A percentile compares a stretch with the other conserved stretches of the same genome.
Evolutionary conservation across 2,888 invertebrate genomes (phyloP).

Genomic region (Thyatira batis): DNA sequence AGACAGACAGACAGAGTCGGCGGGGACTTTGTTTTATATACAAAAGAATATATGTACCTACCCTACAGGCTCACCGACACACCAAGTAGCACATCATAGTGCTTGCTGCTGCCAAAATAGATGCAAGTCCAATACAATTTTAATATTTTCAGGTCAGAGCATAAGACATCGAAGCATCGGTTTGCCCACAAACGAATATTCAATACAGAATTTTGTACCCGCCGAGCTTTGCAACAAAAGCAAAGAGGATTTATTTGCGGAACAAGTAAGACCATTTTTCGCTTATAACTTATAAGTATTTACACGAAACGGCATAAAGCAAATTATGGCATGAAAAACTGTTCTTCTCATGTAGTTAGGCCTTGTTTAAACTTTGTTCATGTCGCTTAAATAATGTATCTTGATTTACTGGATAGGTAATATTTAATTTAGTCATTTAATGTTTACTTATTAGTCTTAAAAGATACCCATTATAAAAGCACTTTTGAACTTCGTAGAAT

Average conservation of each 20-base stretch:
- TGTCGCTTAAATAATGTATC: background rate
- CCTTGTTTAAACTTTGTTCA: background rate
- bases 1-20: no score
- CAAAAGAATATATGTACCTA: no score
- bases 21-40: no score
- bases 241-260: constrained; percentile 35
- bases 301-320: background rate
- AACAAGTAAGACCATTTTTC: constrained; percentile 37
- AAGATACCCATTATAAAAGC: constrained; percentile 37
- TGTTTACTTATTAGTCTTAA: no score
- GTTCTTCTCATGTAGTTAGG: background rate
- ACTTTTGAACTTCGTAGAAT: constrained; percentile 35
- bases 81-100: no score
- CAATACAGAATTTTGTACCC: constrained; percentile 32
- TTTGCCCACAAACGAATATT: constrained; percentile 30
- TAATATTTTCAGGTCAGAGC: constrained; percentile 32
- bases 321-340: background rate
- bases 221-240: constrained; percentile 27
- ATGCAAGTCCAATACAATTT: constrained; percentile 16
- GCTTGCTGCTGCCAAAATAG: background rate
- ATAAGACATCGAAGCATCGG: constrained; percentile 37
- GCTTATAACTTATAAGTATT: background rate
- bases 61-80: no score
- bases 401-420: background rate
- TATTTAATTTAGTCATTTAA: no score